Base-by-base conservation (phyloP, 2,113 vertebrate genomes). In the Rhinichthys klamathensis region DNA sequence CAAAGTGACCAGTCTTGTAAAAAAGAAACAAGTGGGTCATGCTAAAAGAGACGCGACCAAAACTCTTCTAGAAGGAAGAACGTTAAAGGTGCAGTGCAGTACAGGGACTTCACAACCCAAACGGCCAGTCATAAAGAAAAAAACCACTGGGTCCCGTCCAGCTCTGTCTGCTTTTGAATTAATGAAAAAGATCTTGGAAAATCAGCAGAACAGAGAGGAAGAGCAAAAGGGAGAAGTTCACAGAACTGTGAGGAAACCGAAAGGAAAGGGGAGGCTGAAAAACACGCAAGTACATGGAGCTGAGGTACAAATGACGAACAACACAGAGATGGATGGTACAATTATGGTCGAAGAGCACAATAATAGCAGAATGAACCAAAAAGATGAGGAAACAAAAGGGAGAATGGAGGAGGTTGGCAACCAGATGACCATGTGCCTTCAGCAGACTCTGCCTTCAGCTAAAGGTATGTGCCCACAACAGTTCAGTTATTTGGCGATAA, bases 111-210 rank as follows among this genome's bases (percentile, higher is more conserved):
- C 79, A 0, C 81, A 85, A 74, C 9, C 61, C 27, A 49, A 38
- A 6, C 75, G 32, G 46, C 12, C 63, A 5, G 35, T 58, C 30
- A 5, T 18, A 76, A 69, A 27, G 56, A 80, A 32, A 3, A 56
- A 8, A 7, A 38, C 54, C 15, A 21, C 6, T 35, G 74, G 23
- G 38, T 16, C 38, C 11, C 56, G 15, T 67, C 32, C 58, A 11
- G 30, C 74, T 13, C 86, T 85, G 32, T 76, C 82, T 41, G 84
- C 81, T 58, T 49, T 86, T 70, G 84, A 89, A 27, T 69, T 78
- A 58, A 76, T 88, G 65, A 84, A 72, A 65, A 79, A 78, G 35
- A 32, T 86, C 65, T 38, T 88, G 27, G 82, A 84, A 44, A 78
- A 60, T 7, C 49, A 69, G 35, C 38, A 38, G 60, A 15, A 54